Evolutionary conservation across 2,797 vertebrate genomes (phyloP).

Genomic region (Sebastes kiyomatsui): DNA sequence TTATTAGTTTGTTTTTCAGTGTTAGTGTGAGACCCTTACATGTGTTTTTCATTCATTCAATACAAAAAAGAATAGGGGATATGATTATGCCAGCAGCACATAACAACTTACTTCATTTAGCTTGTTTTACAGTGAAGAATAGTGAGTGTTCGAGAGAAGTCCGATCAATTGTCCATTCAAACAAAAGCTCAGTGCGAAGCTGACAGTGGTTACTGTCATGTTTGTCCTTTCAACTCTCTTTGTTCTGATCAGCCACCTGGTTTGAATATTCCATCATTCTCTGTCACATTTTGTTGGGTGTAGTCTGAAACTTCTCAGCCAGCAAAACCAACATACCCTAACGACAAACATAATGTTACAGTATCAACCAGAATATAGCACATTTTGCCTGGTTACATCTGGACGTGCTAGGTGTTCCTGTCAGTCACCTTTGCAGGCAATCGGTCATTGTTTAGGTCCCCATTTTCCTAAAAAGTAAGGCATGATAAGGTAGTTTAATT

Average conservation of each 20-base stretch:
- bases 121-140: conserved; percentile 21
- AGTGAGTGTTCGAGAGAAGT: conserved; percentile 47
- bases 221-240: conserved; percentile 56
- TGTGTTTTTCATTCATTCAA: background rate
- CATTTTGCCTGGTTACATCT: background rate
- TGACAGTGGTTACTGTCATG: conserved; percentile 17
- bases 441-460: background rate
- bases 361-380: background rate
- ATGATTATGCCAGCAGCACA: background rate
- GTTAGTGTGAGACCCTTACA: background rate
- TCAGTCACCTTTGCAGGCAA: background rate
- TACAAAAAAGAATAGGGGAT: background rate
- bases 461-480: background rate
- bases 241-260: conserved; percentile 11
- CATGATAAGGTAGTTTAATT: background rate
- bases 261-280: conserved; percentile 22
- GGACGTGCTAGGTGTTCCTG: background rate
- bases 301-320: background rate
- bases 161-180: conserved; percentile 45
- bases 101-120: conserved; percentile 5
- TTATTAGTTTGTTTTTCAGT: background rate
- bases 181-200: conserved; percentile 59
- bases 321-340: background rate
- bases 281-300: background rate
- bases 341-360: background rate